A percentile compares a stretch with the other conserved stretches of the same genome.
Conservation (phyloP, 1,140 invertebrate species). For the Propsilocerus akamusi region DNA sequence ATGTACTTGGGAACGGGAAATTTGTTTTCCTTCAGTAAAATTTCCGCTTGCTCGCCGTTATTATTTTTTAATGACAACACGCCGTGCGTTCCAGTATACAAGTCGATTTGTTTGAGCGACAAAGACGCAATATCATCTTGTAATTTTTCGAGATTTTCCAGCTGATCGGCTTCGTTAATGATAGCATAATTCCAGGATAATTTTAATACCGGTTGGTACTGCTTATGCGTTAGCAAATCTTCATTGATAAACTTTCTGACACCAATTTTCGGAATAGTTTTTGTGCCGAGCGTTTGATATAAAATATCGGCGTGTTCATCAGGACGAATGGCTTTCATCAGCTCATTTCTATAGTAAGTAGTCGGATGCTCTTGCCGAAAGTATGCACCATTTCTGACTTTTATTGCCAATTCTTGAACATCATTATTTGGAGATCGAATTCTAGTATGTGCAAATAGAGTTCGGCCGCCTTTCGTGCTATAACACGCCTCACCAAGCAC, state of each 20-base stretch:
- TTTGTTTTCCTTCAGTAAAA: not conserved
- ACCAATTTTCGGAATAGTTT: not conserved
- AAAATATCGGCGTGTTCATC: not conserved
- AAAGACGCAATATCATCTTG: not conserved
- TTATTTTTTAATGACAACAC: not conserved
- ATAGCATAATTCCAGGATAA: constrained; percentile 1
- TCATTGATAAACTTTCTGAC: not conserved
- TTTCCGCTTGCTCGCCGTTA: not conserved
- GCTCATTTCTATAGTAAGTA: not conserved
- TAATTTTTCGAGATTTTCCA: not conserved
- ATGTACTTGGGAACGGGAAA: not conserved
- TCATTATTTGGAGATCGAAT: not conserved
- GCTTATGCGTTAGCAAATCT: not conserved
- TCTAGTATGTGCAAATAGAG: not conserved
- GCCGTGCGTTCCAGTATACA: not conserved
- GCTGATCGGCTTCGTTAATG: not conserved
- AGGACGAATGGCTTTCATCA: not conserved
- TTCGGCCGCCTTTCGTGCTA: not conserved
- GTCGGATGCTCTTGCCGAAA: not conserved
- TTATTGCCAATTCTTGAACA: not conserved
- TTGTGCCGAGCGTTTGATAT: not conserved
- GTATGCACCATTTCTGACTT: not conserved
- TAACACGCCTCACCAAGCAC: constrained; percentile 3
- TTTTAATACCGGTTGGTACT: constrained; percentile 1
- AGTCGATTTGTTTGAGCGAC: not conserved